Evolutionary conservation across 1,140 invertebrate species (phyloP), one percentile per base, ranked within the genome.

Genomic region (Calephelis nemesis): DNA sequence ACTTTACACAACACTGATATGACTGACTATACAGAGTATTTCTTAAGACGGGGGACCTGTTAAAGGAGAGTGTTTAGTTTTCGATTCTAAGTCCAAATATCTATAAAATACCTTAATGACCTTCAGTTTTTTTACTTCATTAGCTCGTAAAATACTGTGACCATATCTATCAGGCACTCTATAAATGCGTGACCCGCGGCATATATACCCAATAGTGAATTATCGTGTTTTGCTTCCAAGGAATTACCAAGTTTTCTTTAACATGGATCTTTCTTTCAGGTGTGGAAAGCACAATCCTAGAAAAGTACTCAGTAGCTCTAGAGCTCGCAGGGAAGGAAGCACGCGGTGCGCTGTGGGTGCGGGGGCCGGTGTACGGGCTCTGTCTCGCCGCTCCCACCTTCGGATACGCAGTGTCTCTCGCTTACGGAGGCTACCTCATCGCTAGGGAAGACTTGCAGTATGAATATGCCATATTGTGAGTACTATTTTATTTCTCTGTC

Each of bases 361-460:
- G 95, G 65, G 95, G 95, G 0, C 72, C 95, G 0, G 92, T 95
- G 1, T 97, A 96, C 84, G 94, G 95, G 0, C 92, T 96, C 19
- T 95, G 95, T 48, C 94, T 96, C 77, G 93, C 93, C 13, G 93
- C 96, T 4, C 94, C 95, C 1, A 96, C 95, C 75, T 93, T 96
- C 69, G 96, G 95, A 47, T 97, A 97, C 85, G 94, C 95, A 8
- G 93, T 94, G 62, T 94, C 92, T 67, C 94, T 97, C 69, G 93
- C 93, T 39, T 96, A 96, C 77, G 96, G 96, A 5, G 96, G 95
- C 1, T 94, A 95, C 65, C 84, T 97, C 4, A 94, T 97, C 15
- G 93, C 93, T 2, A 83, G 93, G 39, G 92, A 93, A 48, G 93
- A 93, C 47, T 76, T 97, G 47, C 82, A 85, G 0, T 97, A 95